Conservation (phyloP, 2,797 vertebrate genomes). For the Smutsia temminckii region DNA sequence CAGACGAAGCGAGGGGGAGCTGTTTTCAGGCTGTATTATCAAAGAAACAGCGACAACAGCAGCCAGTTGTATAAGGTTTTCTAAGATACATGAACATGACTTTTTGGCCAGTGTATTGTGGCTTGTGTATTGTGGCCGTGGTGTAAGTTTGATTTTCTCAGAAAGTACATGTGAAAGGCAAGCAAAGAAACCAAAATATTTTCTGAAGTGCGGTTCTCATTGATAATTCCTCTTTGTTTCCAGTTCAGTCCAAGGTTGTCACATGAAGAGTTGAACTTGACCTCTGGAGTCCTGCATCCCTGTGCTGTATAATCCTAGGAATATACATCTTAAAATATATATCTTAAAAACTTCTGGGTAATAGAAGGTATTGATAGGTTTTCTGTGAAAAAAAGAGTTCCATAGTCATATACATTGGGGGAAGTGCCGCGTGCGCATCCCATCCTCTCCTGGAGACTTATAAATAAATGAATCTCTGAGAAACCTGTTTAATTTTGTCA, state of each 20-base stretch:
- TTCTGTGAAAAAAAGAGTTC: background rate
- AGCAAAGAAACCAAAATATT: background rate
- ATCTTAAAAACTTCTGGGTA: background rate
- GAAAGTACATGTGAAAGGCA: background rate
- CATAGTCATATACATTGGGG: background rate
- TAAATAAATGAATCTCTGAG: background rate
- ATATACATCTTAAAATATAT: background rate
- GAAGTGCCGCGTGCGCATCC: background rate
- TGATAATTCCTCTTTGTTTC: background rate
- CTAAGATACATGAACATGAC: background rate
- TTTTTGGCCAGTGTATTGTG: background rate
- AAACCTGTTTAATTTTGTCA: background rate
- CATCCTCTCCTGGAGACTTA: background rate
- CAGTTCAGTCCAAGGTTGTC: background rate
- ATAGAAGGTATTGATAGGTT: background rate
- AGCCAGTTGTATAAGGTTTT: background rate
- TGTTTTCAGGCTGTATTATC: constrained; percentile 16
- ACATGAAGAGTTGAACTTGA: background rate
- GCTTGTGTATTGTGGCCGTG: background rate
- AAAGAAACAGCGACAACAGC: too few species aligned
- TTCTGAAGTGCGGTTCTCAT: background rate
- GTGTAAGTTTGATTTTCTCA: background rate
- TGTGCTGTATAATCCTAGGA: background rate
- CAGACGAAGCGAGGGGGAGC: constrained; percentile 6
- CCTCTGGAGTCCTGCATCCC: background rate